Conservation (phyloP, 1,140 invertebrate species). For the Meloidogyne chitwoodi region DNA sequence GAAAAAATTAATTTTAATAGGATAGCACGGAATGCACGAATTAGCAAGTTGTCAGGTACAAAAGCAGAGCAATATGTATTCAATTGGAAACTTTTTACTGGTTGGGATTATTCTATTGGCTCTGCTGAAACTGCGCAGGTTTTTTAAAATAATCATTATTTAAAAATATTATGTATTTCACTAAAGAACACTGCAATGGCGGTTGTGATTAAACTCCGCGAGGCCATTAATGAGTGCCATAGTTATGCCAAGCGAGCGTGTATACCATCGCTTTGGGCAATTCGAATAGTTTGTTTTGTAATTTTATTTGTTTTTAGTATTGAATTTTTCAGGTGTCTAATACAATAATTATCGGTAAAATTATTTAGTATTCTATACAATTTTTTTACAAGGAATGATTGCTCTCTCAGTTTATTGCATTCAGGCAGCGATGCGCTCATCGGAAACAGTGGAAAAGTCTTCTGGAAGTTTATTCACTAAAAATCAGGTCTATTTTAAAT, state of each 20-base stretch:
- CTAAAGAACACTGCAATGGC: slow-evolving; percentile 25
- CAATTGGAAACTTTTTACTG: slow-evolving; percentile 91
- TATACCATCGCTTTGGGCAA: slow-evolving; percentile 9
- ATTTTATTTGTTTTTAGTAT: background rate
- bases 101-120: slow-evolving; percentile 81
- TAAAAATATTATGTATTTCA: too few species aligned
- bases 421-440: slow-evolving; percentile 50
- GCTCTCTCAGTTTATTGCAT: slow-evolving; percentile 57
- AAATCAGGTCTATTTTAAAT: slow-evolving; percentile 50
- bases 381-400: slow-evolving; percentile 41
- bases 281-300: background rate
- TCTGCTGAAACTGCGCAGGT: slow-evolving; percentile 52
- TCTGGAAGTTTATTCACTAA: slow-evolving; percentile 52
- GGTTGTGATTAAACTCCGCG: slow-evolving; percentile 30
- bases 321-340: slow-evolving; percentile 5
- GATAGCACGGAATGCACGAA: slow-evolving; percentile 89
- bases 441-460: slow-evolving; percentile 52
- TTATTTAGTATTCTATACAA: background rate
- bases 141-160: too few species aligned
- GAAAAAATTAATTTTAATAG: slow-evolving; percentile 5
- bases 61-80: slow-evolving; percentile 93
- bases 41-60: slow-evolving; percentile 81
- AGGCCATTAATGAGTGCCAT: slow-evolving; percentile 34
- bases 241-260: slow-evolving; percentile 7
- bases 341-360: slow-evolving; percentile 5